Conservation (phyloP, 2,888 invertebrate species). For the Scaptomyza polygonia region DNA sequence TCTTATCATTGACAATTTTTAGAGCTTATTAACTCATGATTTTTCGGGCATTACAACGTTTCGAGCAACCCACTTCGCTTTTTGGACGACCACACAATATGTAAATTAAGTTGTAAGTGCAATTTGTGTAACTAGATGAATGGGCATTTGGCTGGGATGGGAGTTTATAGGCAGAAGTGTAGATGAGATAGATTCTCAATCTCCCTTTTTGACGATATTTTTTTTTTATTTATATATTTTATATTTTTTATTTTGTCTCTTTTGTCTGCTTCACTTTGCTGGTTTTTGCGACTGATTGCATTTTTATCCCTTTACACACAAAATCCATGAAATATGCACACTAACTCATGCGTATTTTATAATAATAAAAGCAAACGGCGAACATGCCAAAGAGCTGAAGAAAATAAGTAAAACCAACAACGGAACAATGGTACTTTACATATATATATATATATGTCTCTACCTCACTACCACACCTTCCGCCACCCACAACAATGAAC, state of each 20-base stretch:
- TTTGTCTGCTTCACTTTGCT: conserved; percentile 75
- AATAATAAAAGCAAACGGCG: conserved; percentile 71
- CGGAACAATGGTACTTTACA: conserved; percentile 18
- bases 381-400: conserved; percentile 39
- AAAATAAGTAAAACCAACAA: conserved; percentile 35
- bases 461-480: background rate
- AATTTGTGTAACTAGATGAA: conserved; percentile 38
- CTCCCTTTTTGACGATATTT: background rate
- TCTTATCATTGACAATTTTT: background rate
- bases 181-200: background rate
- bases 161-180: background rate
- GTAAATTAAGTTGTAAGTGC: conserved; percentile 57
- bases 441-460: background rate
- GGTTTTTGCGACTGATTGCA: conserved; percentile 79
- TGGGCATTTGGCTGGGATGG: background rate
- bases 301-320: conserved; percentile 78
- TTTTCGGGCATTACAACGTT: background rate
- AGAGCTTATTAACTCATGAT: background rate
- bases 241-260: conserved; percentile 19
- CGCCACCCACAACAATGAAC: background rate
- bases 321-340: conserved; percentile 79
- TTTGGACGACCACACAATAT: conserved; percentile 3
- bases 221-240: too few relatives aligned
- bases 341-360: conserved; percentile 79
- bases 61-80: background rate